Evolutionary conservation across 2,113 vertebrate species (phyloP), one percentile per base, ranked within the genome.

Genomic region (Forbesichthys papilliferus): DNA sequence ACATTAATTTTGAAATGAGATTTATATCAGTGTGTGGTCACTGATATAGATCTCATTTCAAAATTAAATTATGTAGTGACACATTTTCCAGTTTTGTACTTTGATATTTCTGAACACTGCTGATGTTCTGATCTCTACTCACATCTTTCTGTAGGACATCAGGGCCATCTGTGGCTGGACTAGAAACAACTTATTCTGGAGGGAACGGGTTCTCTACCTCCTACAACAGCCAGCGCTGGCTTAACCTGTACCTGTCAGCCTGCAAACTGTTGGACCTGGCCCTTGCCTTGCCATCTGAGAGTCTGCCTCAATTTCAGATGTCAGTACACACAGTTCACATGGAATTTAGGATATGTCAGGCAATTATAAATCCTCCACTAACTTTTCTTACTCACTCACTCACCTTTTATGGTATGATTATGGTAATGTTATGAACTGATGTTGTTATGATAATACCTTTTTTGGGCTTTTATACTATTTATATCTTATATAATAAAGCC

Each of bases 221-320:
- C 58, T 99, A 99, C 86, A 99, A 98, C 79, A 99, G 96, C 85
- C 97, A 99, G 84, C 96, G 96, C 18, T 99, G 98, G 98, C 86
- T 99, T 83, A 98, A 98, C 86, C 94, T 99, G n/a, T 99, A 99
- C 88, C 91, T 99, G 68, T 98, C 98, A 0, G 98, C 98, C 75
- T 99, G 97, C 88, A 99, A 99, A 87, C 97, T 99, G 87, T 92
- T 99, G 90, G 98, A 99, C 77, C 93, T 99, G 89, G 97, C 98
- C 75, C 81, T 99, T 62, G 95, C 97, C 46, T 90, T 99, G 68
- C 98, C 98, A 6, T 98, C 97, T 5, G 98, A 98, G 92, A 96
- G 96, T 85, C 93, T 99, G 77, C 98, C 98, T 75, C 98, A 99
- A 79, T 99, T 99, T 91, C 97, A 99, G 87, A 98, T 99, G 98